Base-by-base conservation (phyloP, 2,888 invertebrate species). In the Acanthosoma haemorrhoidale region DNA sequence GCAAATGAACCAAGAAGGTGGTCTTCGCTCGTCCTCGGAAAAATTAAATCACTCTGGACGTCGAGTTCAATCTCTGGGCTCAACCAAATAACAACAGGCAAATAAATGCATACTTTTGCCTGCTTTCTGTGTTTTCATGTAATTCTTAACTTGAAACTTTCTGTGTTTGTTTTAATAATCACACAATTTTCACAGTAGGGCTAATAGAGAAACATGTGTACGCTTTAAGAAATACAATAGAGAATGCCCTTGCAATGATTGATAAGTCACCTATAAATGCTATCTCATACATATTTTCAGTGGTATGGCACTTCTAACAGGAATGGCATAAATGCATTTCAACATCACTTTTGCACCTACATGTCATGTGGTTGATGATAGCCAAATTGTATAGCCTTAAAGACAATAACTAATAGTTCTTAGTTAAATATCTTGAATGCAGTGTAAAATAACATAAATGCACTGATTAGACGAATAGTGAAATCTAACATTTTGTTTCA, bases 21-120 rank as follows among this genome's bases (percentile, higher is more conserved):
- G 90, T 88, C 88, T 73, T 88, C 88, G 76, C 82, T 90, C 79
- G 90, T 92, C 78, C 87, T 92, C 80, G 91, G 91, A 79, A 92
- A 93, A 84, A 92, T 94, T 81, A 89, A 91, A 78, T 92, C 92
- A 58, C 83, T 94, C 73, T 93, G 93, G 93, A 69, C 69, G n/a
- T 70, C 72, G 25, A 67, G 69, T 18, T 71, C 73, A 61, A 72
- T 71, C 43, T 74, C 85, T 72, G 92, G 92, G 77, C 85, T 92
- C 78, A 92, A 92, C 84, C 91, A 91, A 81, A 84, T 73, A 25
- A 60, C 59, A 32, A 61, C 90, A 90, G 86, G 87, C 86, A 87
- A 82, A 85, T 79, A 74, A 71, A 72, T 59, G 73, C 70, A 57
- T 51, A n/a, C 18, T 21, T 60, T 71, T 72, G 71, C 71, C 69